Percentiles rank a stretch among this genome's conserved stretches.
These are phyloP conservation scores for Troides oblongomaculatus DNA, from an alignment of 2,888 invertebrate genomes.

Conservation along the genomic window DNA sequence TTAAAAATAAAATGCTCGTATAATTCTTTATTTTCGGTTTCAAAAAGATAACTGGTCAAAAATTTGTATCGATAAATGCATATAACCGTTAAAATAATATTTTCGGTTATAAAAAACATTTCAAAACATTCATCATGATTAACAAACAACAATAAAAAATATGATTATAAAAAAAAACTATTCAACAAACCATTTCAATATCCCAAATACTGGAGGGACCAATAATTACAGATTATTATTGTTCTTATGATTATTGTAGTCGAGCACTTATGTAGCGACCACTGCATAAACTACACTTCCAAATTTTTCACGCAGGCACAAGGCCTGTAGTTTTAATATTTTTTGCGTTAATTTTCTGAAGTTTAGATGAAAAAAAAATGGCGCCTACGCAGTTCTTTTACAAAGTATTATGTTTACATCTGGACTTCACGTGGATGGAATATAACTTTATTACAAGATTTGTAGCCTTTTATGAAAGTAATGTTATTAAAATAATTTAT, in stretches of 20 bases:
- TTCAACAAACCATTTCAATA: conserved; percentile 28
- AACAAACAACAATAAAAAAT: conserved; percentile 34
- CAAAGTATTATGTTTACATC: background rate
- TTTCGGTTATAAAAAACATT: conserved; percentile 20
- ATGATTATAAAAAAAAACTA: conserved; percentile 29
- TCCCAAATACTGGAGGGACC: conserved; percentile 1
- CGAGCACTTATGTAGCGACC: background rate
- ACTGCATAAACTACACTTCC: background rate
- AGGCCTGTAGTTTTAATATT: background rate
- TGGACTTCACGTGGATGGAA: background rate
- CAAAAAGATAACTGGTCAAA: background rate
- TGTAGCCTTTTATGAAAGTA: background rate
- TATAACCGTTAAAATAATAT: conserved; percentile 11
- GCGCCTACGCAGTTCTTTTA: background rate
- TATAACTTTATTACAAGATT: background rate
- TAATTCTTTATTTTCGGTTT: background rate
- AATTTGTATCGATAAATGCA: conserved; percentile 18
- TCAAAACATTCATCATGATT: conserved; percentile 30
- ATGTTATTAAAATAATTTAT: too few species aligned
- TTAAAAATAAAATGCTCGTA: background rate
- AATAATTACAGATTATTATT: conserved; percentile 4
- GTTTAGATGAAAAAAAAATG: background rate
- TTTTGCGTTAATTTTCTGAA: background rate
- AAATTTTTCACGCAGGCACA: background rate
- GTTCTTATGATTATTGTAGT: background rate